phyloP scores from a whole-genome alignment of 2,113 vertebrate genomes.

The Rana temporaria region DNA sequence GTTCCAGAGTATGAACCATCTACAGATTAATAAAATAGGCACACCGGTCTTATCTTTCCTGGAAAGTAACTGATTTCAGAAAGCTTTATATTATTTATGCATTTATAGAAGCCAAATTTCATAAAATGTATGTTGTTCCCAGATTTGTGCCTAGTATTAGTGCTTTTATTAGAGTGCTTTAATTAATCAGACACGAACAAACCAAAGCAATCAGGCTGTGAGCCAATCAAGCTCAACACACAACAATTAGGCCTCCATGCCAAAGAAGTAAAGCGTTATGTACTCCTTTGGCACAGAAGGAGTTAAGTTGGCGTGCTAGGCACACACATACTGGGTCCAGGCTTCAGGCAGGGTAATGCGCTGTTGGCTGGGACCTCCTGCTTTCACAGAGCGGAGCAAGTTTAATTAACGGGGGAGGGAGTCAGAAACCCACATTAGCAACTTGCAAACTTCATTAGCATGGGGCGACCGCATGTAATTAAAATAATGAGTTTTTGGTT shows the following conservation, averaged over 20 bases:
- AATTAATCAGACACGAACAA: constrained; percentile 4
- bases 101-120: not conserved
- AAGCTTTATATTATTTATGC: not conserved
- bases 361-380: constrained; percentile 48
- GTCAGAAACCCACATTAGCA: constrained; percentile 66
- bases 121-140: constrained; percentile 3
- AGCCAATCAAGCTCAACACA: not conserved
- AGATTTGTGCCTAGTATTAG: constrained; percentile 17
- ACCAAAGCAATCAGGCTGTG: constrained; percentile 20
- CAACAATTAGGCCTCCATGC: constrained; percentile 16
- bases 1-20: too few species aligned
- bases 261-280: not conserved
- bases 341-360: constrained; percentile 45
- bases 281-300: not conserved
- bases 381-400: not conserved
- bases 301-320: constrained; percentile 33
- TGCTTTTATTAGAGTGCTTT: constrained; percentile 12
- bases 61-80: not conserved
- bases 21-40: too few species aligned
- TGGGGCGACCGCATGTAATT: constrained; percentile 66
- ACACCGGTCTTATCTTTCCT: too few species aligned
- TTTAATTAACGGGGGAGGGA: constrained; percentile 64
- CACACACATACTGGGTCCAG: constrained; percentile 24
- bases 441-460: constrained; percentile 69
- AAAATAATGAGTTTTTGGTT: constrained; percentile 69